Conservation (phyloP, 2,888 invertebrate species). For the Synanthedon tipuliformis region DNA sequence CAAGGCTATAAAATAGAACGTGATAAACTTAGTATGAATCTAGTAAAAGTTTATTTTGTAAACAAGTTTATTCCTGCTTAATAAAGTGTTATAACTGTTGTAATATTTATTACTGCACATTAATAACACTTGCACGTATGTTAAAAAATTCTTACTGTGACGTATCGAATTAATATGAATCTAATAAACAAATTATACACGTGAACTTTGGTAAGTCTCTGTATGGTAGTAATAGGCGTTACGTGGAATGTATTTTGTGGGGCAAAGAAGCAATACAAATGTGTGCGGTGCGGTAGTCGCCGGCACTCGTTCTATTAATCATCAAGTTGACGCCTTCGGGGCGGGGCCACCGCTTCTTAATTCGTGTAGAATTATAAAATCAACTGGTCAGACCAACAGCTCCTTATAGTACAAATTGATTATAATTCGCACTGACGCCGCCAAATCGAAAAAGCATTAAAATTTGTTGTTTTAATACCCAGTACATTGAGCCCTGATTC, state of each 20-base stretch:
- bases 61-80: no score
- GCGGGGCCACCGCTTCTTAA: slow-evolving; percentile 61
- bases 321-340: slow-evolving; percentile 59
- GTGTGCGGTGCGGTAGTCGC: slow-evolving; percentile 50
- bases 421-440: no score
- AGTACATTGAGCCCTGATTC: no score
- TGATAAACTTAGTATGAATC: no score
- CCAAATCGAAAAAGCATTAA: no score
- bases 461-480: no score
- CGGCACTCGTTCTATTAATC: slow-evolving; percentile 54
- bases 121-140: no score
- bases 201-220: slow-evolving; percentile 30
- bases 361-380: slow-evolving; percentile 32
- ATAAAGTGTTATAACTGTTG: no score
- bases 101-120: no score
- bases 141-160: slow-evolving; percentile 11
- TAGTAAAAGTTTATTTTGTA: no score
- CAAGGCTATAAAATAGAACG: slow-evolving; percentile 21
- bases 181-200: slow-evolving; percentile 25
- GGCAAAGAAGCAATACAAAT: slow-evolving; percentile 29
- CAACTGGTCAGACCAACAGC: not conserved
- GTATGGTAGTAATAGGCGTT: slow-evolving; percentile 5
- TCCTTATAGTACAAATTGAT: no score
- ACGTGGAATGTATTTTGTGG: slow-evolving; percentile 16
- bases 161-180: slow-evolving; percentile 42